Evolutionary conservation across 2,113 vertebrate genomes (phyloP).

Genomic region (Dasyornis broadbenti): DNA sequence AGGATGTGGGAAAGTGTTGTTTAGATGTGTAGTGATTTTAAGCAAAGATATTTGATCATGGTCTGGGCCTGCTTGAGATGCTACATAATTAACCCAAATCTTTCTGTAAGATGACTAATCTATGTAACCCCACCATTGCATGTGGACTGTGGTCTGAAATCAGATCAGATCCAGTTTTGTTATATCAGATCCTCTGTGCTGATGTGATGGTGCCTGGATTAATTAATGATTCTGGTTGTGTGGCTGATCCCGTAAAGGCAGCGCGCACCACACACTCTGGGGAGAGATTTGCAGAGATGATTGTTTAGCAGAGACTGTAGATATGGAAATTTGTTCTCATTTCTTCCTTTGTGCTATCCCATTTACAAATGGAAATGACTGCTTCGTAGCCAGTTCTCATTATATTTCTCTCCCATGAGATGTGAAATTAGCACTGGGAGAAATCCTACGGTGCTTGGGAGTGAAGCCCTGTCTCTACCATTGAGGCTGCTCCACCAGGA

Average conservation of each 20-base stretch:
- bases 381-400: neutral
- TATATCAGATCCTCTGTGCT: neutral
- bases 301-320: constrained; percentile 33
- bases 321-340: constrained; percentile 60
- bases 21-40: neutral
- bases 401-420: neutral
- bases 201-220: neutral
- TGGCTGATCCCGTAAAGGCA: neutral
- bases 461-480: neutral
- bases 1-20: neutral
- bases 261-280: fast-evolving
- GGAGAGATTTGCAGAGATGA: constrained; percentile 2
- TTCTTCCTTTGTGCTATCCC: constrained; percentile 27
- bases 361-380: constrained; percentile 51
- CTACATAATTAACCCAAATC: neutral
- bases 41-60: neutral
- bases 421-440: neutral
- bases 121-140: neutral
- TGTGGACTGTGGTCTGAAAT: neutral
- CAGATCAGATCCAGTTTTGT: neutral
- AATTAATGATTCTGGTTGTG: neutral
- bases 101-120: neutral
- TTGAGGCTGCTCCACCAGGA: neutral
- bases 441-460: neutral
- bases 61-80: neutral